Base-by-base conservation (phyloP, 2,113 vertebrate species). In the Microcebus lehilahytsara region DNA sequence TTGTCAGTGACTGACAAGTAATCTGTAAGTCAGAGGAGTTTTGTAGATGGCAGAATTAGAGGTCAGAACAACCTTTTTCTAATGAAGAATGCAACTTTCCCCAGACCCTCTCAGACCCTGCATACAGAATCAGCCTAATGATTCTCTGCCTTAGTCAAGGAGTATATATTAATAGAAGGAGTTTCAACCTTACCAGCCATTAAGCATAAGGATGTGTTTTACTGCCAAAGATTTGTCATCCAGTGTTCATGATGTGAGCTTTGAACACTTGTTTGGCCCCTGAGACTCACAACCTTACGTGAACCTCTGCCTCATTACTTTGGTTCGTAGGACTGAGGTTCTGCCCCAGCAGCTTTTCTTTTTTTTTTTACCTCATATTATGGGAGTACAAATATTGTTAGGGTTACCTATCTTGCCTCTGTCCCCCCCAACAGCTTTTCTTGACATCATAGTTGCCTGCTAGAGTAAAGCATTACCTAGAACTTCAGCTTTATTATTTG, bases 1-100 rank as follows among this genome's bases (percentile, higher is more conserved):
- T 92, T 88, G 69, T 90, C 51, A 87, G 37, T 67, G 56, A 80
- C 23, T 92, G 42, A 96, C 11, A 85, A 75, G 51, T 80, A 89
- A 58, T 77, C 37, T 75, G 3, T 46, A 87, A 85, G 56, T 93
- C 42, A 80, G 32, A 87, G n/a, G 32, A 84, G 27, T 81, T 80
- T 56, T 86, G 22, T 64, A 91, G 40, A 85, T 93, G 56, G 32
- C n/a, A 89, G 56, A 95, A 58, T 66, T 88, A 64, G 51, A 85
- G 17, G 60, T 93, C 42, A 56, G 46, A 83, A 77, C 12, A 83
- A 67, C 2, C 56, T 87, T 85, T 81, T 10, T n/a, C 60, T 42
- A 37, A 25, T 42, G 49, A 1, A 51, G 34, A 79, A 62, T 20
- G 62, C 19, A 72, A 32, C 16, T 34, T 91, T 67, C 75, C 40